A percentile compares a stretch with the other conserved stretches of the same genome.
These are phyloP conservation scores for Xenopus laevis DNA, from an alignment of 2,113 vertebrate genomes.

Conservation along the genomic window DNA sequence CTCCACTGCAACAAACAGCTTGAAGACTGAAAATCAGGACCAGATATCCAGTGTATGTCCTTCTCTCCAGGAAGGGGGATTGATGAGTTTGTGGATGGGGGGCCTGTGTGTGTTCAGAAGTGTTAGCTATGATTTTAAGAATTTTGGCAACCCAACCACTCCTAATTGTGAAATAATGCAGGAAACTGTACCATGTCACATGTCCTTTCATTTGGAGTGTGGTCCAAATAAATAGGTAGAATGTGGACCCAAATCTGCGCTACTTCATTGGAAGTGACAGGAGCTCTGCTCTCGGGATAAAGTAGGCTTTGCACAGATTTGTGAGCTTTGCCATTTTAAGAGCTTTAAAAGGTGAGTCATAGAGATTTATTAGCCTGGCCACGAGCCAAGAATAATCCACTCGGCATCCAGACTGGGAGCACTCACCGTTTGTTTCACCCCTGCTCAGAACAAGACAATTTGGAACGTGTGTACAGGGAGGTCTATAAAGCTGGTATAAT, in stretches of 20 bases:
- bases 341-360: slow-evolving; percentile 42
- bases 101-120: too few species aligned
- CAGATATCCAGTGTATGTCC: too few species aligned
- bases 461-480: slow-evolving; percentile 21
- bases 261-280: slow-evolving; percentile 13
- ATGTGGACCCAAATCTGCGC: background rate
- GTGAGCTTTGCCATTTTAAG: slow-evolving; percentile 45
- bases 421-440: slow-evolving; percentile 32
- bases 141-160: too few species aligned
- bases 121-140: too few species aligned
- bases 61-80: too few species aligned
- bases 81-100: too few species aligned
- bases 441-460: slow-evolving; percentile 34
- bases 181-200: too few species aligned
- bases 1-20: too few species aligned
- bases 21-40: too few species aligned
- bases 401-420: slow-evolving; percentile 28
- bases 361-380: slow-evolving; percentile 36
- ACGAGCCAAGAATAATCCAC: slow-evolving; percentile 45
- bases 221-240: too few species aligned
- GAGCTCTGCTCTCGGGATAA: slow-evolving; percentile 13
- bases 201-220: too few species aligned
- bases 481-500: slow-evolving; percentile 47
- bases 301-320: slow-evolving; percentile 13
- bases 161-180: too few species aligned